Conservation (phyloP, 2,797 vertebrate genomes). For the Toxotes lorentzi region DNA sequence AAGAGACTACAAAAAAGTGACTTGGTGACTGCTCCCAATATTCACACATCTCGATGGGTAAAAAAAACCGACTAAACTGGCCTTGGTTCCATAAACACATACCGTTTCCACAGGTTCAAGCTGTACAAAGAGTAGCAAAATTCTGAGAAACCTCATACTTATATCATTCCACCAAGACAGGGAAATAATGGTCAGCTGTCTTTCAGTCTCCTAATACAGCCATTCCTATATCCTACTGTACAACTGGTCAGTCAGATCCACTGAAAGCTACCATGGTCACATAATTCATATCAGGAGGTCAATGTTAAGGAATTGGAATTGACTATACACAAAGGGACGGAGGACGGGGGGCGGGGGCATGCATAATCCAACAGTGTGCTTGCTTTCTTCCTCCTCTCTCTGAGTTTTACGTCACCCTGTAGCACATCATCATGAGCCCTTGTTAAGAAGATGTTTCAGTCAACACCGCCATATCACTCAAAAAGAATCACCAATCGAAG, state of each 20-base stretch:
- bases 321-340: slow-evolving; percentile 57
- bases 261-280: slow-evolving; percentile 75
- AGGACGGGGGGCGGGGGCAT: slow-evolving; percentile 33
- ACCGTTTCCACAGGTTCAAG: slow-evolving; percentile 78
- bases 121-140: slow-evolving; percentile 72
- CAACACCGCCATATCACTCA: slow-evolving; percentile 48
- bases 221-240: slow-evolving; percentile 76
- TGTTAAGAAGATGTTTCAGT: slow-evolving; percentile 61
- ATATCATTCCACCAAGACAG: slow-evolving; percentile 62
- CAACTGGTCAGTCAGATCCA: slow-evolving; percentile 77
- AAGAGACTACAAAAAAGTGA: slow-evolving; percentile 77
- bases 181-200: slow-evolving; percentile 55
- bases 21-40: slow-evolving; percentile 83
- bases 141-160: slow-evolving; percentile 69
- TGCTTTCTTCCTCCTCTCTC: slow-evolving; percentile 63
- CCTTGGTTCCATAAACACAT: slow-evolving; percentile 75
- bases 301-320: slow-evolving; percentile 51
- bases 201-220: slow-evolving; percentile 60
- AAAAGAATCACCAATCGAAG: slow-evolving; percentile 30
- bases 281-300: slow-evolving; percentile 64
- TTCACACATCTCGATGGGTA: slow-evolving; percentile 67
- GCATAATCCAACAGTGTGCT: slow-evolving; percentile 79
- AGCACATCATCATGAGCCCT: slow-evolving; percentile 74
- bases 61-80: slow-evolving; percentile 77
- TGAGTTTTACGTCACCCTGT: slow-evolving; percentile 55